phyloP scores from a whole-genome alignment of 2,888 invertebrate genomes.

The Pristionchus japonicus region DNA sequence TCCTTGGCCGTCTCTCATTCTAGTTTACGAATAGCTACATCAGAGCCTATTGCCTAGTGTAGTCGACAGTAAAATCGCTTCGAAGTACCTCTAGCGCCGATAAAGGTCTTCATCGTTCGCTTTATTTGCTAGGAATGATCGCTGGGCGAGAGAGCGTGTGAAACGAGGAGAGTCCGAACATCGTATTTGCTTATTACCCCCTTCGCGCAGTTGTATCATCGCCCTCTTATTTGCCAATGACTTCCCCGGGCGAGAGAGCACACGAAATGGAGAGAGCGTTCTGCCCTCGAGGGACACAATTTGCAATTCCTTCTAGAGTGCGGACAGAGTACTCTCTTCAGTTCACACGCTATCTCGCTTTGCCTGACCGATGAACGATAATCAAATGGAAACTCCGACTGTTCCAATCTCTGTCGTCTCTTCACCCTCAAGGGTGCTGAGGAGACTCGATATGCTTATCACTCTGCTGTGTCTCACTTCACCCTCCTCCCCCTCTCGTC shows the following conservation, averaged over 20 bases:
- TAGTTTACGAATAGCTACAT: neutral
- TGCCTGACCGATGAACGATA: neutral
- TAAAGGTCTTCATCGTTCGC: neutral
- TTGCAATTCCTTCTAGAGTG: neutral
- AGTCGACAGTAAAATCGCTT: neutral
- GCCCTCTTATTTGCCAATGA: neutral
- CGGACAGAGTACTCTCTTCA: neutral
- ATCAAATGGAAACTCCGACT: neutral
- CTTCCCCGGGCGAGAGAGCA: no score
- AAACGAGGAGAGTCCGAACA: no score
- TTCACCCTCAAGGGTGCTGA: neutral
- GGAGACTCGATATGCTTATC: neutral
- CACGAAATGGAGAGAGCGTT: no score
- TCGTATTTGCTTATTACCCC: no score
- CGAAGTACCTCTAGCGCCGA: neutral
- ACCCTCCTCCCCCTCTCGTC: neutral
- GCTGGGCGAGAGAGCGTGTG: no score
- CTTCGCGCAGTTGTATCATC: neutral
- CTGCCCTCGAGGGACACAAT: no score
- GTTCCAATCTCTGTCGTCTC: neutral
- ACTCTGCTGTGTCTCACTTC: no score
- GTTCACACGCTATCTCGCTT: neutral
- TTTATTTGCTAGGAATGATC: neutral
- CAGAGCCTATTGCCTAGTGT: neutral
- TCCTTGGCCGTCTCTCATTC: neutral